A percentile compares a stretch with the other conserved stretches of the same genome.
These are phyloP conservation scores for Coelinius sp. DNA, from an alignment of 2,888 invertebrate species.

Conservation along the genomic window DNA sequence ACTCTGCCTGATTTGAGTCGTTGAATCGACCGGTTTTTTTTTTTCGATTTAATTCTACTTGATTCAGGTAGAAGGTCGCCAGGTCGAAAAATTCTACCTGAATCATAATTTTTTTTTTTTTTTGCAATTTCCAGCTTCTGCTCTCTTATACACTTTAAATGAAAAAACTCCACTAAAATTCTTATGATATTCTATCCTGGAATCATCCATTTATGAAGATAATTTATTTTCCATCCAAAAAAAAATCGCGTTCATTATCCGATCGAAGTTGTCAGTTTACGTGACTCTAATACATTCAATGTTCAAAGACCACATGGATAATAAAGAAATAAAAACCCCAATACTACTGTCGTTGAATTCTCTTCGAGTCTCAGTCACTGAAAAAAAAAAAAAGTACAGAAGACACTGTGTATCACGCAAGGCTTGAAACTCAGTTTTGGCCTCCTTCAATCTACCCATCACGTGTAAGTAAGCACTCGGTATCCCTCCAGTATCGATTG, in stretches of 20 bases:
- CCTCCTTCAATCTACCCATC: slow-evolving; percentile 30
- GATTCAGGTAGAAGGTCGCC: no score
- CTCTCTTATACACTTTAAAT: no score
- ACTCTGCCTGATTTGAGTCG: no score
- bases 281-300: slow-evolving; percentile 14
- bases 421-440: slow-evolving; percentile 13
- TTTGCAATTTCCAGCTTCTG: no score
- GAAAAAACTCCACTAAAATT: no score
- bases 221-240: not conserved
- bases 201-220: no score
- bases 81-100: no score
- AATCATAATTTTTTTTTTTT: no score
- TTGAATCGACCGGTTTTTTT: no score
- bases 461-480: slow-evolving; percentile 13
- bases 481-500: slow-evolving; percentile 40
- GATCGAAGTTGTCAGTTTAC: not conserved
- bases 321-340: slow-evolving; percentile 8
- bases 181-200: no score
- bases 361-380: not conserved
- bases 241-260: not conserved
- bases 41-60: no score
- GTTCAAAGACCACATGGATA: not conserved
- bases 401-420: slow-evolving; percentile 24
- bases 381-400: not conserved
- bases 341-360: not conserved